A percentile compares a stretch with the other conserved stretches of the same genome.
Evolutionary conservation across 2,888 invertebrate species (phyloP).

Genomic region (Calephelis perditalis): DNA sequence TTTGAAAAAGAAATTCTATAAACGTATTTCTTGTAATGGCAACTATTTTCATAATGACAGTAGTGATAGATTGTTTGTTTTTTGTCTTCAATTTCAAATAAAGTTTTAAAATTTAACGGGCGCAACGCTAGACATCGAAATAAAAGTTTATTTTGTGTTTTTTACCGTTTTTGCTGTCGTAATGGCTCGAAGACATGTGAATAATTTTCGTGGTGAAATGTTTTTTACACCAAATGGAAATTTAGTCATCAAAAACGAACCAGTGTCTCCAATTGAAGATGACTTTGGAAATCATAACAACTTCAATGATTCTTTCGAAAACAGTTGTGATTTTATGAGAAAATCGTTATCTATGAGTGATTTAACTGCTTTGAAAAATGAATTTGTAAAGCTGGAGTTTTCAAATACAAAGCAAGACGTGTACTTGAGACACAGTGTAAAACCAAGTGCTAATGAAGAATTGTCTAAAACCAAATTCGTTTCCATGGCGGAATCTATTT

Average conservation of each 20-base stretch:
- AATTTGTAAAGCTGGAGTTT: conserved; percentile 40
- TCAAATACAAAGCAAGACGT: conserved; percentile 37
- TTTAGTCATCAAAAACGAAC: conserved; percentile 55
- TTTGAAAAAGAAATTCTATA: too few relatives aligned
- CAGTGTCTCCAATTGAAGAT: conserved; percentile 53
- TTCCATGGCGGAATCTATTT: conserved; percentile 79
- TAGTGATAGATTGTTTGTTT: conserved; percentile 6
- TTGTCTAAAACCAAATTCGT: conserved; percentile 67
- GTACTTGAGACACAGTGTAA: conserved; percentile 38
- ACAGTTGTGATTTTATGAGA: conserved; percentile 44
- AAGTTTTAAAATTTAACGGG: conserved; percentile 22
- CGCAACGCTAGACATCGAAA: conserved; percentile 16
- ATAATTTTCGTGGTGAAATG: conserved; percentile 58
- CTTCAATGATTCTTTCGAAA: conserved; percentile 44
- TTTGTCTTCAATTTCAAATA: conserved; percentile 20
- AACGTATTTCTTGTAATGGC: not conserved
- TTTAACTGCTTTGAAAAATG: conserved; percentile 45
- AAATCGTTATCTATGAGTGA: conserved; percentile 67
- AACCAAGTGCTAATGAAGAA: conserved; percentile 40
- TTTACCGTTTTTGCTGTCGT: not conserved
- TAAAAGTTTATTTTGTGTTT: conserved; percentile 10
- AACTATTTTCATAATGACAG: not conserved
- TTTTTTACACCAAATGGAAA: conserved; percentile 48
- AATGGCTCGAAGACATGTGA: conserved; percentile 58
- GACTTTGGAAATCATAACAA: conserved; percentile 53